Evolutionary conservation across 2,888 invertebrate genomes (phyloP).

Genomic region (Phyto melanocephala): DNA sequence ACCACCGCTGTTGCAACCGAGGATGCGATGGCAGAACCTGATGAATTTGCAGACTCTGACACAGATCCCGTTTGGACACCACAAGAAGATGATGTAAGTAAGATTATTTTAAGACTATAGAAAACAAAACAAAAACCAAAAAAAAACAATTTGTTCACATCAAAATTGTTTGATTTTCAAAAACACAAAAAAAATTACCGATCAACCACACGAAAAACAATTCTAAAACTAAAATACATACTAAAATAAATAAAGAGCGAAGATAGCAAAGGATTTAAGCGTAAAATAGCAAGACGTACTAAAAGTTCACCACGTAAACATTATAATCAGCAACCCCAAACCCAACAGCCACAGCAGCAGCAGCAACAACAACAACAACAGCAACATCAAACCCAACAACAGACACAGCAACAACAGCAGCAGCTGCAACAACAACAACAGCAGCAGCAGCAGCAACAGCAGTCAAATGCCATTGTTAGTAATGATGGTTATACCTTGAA

Average conservation of each 20-base stretch:
- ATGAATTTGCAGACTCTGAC: slow-evolving; percentile 83
- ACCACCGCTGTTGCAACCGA: slow-evolving; percentile 74
- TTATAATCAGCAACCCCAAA: slow-evolving; percentile 68
- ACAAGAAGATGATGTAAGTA: slow-evolving; percentile 80
- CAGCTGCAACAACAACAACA: slow-evolving; percentile 69
- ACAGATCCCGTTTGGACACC: slow-evolving; percentile 89
- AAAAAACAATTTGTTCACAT: slow-evolving; percentile 52
- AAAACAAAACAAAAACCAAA: slow-evolving; percentile 43
- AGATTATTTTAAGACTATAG: slow-evolving; percentile 56
- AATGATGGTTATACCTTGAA: slow-evolving; percentile 72
- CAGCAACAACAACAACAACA: slow-evolving; percentile 63
- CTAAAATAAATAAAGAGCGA: slow-evolving; percentile 63
- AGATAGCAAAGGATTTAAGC: slow-evolving; percentile 74
- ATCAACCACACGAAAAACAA: slow-evolving; percentile 35
- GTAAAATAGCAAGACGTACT: slow-evolving; percentile 73
- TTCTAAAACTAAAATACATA: slow-evolving; percentile 12
- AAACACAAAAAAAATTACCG: slow-evolving; percentile 14
- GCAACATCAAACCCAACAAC: slow-evolving; percentile 76
- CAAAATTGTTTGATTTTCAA: slow-evolving; percentile 54
- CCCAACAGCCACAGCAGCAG: slow-evolving; percentile 60
- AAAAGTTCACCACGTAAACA: slow-evolving; percentile 74
- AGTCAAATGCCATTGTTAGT: slow-evolving; percentile 61
- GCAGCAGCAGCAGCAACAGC: slow-evolving; percentile 68
- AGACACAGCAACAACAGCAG: slow-evolving; percentile 71
- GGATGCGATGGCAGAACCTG: slow-evolving; percentile 81